Conservation (phyloP, 2,113 vertebrate genomes). For the Anoura caudifer region DNA sequence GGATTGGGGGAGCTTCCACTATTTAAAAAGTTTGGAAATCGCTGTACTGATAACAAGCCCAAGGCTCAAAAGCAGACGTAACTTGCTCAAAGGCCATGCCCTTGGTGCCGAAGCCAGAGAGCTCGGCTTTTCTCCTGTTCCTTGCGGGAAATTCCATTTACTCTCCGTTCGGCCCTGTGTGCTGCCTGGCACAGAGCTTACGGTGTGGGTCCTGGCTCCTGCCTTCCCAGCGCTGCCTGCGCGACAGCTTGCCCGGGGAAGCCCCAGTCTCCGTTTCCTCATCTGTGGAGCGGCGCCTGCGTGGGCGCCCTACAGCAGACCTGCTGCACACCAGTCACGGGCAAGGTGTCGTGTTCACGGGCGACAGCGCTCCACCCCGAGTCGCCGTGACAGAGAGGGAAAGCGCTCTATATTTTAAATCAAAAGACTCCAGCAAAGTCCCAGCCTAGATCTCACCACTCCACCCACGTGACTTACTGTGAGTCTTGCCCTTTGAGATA, state of each 20-base stretch:
- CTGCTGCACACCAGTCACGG: background rate
- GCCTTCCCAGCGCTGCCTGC: background rate
- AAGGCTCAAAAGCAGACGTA: background rate
- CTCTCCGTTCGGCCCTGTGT: background rate
- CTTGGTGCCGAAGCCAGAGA: background rate
- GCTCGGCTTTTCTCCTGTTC: background rate
- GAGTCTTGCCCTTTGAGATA: constrained; percentile 4
- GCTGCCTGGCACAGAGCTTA: background rate
- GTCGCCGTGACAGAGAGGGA: background rate
- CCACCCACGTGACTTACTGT: constrained; percentile 11
- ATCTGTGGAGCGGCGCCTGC: background rate
- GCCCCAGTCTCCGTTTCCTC: background rate
- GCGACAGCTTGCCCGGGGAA: background rate
- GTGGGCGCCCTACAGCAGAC: background rate
- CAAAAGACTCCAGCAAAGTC: background rate
- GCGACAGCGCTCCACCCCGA: background rate
- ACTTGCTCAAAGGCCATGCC: background rate
- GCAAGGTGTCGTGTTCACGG: background rate
- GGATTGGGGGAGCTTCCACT: background rate
- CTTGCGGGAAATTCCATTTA: background rate
- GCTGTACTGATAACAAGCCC: background rate
- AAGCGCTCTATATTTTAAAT: background rate
- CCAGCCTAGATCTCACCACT: background rate
- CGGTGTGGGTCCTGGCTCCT: background rate
- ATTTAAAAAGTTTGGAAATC: background rate